Evolutionary conservation across 2,888 invertebrate species (phyloP).

Genomic region (Leptinotarsa peninsularis): DNA sequence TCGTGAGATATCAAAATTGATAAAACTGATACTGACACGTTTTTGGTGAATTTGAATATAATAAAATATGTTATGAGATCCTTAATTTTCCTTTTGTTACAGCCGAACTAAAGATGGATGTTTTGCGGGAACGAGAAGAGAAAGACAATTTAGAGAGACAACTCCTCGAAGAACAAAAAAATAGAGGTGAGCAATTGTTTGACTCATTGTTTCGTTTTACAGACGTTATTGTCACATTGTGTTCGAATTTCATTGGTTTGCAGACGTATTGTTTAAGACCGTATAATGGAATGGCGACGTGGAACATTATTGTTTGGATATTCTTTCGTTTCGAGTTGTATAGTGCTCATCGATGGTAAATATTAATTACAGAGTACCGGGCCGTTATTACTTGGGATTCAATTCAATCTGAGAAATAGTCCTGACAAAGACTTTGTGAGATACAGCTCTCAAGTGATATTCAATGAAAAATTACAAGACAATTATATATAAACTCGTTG

Average conservation of each 20-base stretch:
- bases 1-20: no score
- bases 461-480: no score
- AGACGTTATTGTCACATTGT: constrained; percentile 34
- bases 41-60: no score
- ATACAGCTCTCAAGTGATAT: not conserved
- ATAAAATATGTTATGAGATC: no score
- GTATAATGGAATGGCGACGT: constrained; percentile 23
- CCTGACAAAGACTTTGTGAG: not conserved
- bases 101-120: constrained; percentile 98
- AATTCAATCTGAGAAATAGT: constrained; percentile 1
- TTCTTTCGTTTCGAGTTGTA: constrained; percentile 27
- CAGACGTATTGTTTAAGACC: constrained; percentile 29
- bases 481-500: no score
- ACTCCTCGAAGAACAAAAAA: constrained; percentile 92
- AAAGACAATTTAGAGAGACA: constrained; percentile 95
- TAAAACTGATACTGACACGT: no score
- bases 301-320: constrained; percentile 30
- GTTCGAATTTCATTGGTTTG: constrained; percentile 27
- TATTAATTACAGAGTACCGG: constrained; percentile 26
- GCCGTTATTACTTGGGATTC: not conserved
- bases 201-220: constrained; percentile 27
- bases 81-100: constrained; percentile 66
- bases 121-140: constrained; percentile 90
- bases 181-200: constrained; percentile 81
- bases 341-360: constrained; percentile 27